A percentile compares a stretch with the other conserved stretches of the same genome.
Evolutionary conservation across 2,797 vertebrate genomes (phyloP).

Genomic region (Neoniphon sammara): DNA sequence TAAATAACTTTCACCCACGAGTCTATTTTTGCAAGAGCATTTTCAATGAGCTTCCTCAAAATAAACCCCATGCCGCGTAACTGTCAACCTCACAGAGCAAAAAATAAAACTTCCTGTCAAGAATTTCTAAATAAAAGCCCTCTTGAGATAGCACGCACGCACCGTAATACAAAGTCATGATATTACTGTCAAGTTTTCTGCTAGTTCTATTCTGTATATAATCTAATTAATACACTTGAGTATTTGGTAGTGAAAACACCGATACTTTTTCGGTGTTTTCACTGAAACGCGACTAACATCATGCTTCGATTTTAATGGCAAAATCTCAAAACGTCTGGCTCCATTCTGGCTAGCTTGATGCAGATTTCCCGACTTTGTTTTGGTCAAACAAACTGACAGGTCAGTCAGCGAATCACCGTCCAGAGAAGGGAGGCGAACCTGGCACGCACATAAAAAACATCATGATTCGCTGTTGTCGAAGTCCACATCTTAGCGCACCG

Average conservation of each 20-base stretch:
- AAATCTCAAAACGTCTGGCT: rapidly evolving
- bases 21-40: neutral
- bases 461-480: too few relatives aligned
- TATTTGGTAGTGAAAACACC: too few relatives aligned
- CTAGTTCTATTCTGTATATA: rapidly evolving
- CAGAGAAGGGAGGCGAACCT: neutral
- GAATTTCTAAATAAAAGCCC: constrained; percentile 40
- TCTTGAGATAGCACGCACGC: too few relatives aligned
- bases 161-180: rapidly evolving
- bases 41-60: constrained; percentile 46
- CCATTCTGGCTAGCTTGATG: neutral
- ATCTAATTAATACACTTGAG: too few relatives aligned
- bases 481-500: too few relatives aligned
- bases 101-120: rapidly evolving
- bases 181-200: neutral
- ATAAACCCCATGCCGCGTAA: neutral
- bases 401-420: constrained; percentile 34
- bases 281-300: neutral
- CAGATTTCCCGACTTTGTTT: too few relatives aligned
- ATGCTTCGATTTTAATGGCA: constrained; percentile 39
- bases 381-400: neutral
- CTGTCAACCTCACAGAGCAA: neutral
- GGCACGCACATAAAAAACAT: too few relatives aligned
- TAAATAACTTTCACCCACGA: neutral
- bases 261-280: too few relatives aligned